Evolutionary conservation across 2,797 vertebrate species (phyloP), one percentile per base, ranked within the genome.

Genomic region (Anas flavirostris): DNA sequence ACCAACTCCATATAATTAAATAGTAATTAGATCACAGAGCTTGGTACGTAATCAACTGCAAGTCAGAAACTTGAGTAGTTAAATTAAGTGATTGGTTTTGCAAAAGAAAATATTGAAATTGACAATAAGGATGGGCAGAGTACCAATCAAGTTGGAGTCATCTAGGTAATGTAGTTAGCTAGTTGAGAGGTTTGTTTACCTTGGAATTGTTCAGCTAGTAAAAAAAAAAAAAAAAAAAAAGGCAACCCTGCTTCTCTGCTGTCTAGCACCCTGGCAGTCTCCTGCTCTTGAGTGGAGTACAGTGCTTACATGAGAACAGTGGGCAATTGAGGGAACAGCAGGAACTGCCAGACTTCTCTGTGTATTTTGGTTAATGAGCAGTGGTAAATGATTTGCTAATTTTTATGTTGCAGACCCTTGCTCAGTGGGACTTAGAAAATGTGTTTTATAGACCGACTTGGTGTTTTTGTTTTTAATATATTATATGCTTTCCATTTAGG

Each of bases 141-240:
- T 33, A 91, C 52, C 63, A 75, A 80, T 89, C 68, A 55, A 35
- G 62, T 0, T 59, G 73, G 79, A 81, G 62, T 78, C 31, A 16
- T 55, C 72, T n/a, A 80, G 43, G 58, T 91, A 80, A 88, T 52
- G 75, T 6, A 58, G 41, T 85, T 80, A 89, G 81, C 64, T 66
- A 31, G 26, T 28, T 29, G 56, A 94, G 82, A 93, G 77, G 48
- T 80, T 87, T 95, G 86, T 94, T 94, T 92, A 82, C 70, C 43
- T 84, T 82, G 48, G 17, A 77, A 74, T 72, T 84, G 39, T 78
- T 82, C 53, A 64, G 22, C 0, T 2, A 43, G 35, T 79, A 81
- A 77, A 77, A 88, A 93, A 90, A 76, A 52, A 77, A 88, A 93
- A 90, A 76, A 52, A 52, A 88, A 93, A 90, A 76, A 52, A 28